phyloP scores from a whole-genome alignment of 2,113 vertebrate genomes.

The Phycodurus eques region DNA sequence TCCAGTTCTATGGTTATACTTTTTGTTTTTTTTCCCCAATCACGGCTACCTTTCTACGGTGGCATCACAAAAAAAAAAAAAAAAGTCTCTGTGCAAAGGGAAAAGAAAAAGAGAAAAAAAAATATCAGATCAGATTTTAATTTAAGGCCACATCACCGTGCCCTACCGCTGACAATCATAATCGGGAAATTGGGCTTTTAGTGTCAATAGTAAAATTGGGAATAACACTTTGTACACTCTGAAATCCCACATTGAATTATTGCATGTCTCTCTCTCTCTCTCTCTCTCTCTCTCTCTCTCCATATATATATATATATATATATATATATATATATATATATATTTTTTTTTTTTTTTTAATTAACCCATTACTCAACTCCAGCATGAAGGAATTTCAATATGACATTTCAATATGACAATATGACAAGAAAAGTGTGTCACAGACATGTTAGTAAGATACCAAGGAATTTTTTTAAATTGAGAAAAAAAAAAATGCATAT shows the following conservation, averaged over 20 bases:
- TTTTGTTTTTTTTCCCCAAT: too few relatives aligned
- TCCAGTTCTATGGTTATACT: too few relatives aligned
- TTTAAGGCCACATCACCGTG: not conserved
- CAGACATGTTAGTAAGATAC: too few relatives aligned
- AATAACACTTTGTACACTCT: not conserved
- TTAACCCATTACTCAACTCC: not conserved
- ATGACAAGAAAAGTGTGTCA: not conserved
- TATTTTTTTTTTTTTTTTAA: not conserved
- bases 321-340: too few relatives aligned
- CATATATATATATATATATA: too few relatives aligned
- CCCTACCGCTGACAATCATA: not conserved
- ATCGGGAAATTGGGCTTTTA: not conserved
- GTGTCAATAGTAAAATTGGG: not conserved
- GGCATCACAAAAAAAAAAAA: too few relatives aligned
- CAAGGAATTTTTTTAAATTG: too few relatives aligned
- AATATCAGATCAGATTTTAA: not conserved
- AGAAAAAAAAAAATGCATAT: too few relatives aligned
- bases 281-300: not conserved
- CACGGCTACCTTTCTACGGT: too few relatives aligned
- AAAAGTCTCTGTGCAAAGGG: too few relatives aligned
- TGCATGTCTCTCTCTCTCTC: not conserved
- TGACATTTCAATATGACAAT: slow-evolving; percentile 3
- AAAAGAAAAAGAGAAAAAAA: not conserved
- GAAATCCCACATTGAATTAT: not conserved
- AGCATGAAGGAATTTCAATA: not conserved